phyloP scores from a whole-genome alignment of 2,113 vertebrate species.

The Pteruthius melanotis region DNA sequence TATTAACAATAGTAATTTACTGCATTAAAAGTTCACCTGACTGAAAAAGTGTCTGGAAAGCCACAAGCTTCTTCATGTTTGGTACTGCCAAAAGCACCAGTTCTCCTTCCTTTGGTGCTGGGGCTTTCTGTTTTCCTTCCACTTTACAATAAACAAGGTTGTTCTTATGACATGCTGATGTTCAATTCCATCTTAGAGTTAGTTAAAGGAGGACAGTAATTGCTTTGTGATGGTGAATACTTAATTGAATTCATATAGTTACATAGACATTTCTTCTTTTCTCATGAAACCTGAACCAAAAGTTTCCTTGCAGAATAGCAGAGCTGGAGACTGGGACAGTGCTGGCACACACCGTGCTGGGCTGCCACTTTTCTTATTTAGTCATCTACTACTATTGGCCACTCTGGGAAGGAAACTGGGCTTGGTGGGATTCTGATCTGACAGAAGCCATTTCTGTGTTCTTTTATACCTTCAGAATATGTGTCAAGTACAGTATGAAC shows the following conservation, averaged over 20 bases:
- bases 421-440: not conserved
- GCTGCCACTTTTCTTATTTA: not conserved
- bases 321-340: not conserved
- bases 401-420: not conserved
- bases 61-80: not conserved
- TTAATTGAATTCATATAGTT: not conserved
- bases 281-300: not conserved
- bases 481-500: not conserved
- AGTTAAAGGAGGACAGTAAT: not conserved
- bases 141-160: not conserved
- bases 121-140: not conserved
- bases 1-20: not conserved
- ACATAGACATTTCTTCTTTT: not conserved
- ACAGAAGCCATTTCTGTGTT: not conserved
- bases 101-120: not conserved
- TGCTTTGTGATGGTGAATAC: not conserved
- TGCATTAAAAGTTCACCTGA: not conserved
- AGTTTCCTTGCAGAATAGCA: not conserved
- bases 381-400: not conserved
- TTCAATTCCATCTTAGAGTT: not conserved
- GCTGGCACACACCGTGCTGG: not conserved
- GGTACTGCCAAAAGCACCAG: not conserved
- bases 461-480: not conserved
- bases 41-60: not conserved
- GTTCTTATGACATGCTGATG: not conserved